These are phyloP conservation scores for Cerastis leucographa DNA, from an alignment of 2,888 invertebrate species.

Conservation along the genomic window DNA sequence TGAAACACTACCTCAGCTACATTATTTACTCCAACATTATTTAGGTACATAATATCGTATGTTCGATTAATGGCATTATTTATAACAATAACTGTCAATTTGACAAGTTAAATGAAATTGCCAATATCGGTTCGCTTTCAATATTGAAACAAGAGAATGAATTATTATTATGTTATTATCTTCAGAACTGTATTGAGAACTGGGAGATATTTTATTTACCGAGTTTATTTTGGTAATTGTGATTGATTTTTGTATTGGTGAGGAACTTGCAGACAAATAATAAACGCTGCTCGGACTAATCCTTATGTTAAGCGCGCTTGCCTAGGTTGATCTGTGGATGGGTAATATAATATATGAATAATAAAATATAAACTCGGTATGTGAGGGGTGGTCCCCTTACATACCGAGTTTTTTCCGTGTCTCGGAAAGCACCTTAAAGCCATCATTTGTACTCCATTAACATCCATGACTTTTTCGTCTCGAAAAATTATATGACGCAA, in stretches of 20 bases:
- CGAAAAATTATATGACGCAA: background rate
- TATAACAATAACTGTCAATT: constrained; percentile 45
- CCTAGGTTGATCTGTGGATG: no score
- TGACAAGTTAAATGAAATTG: constrained; percentile 36
- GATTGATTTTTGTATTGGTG: background rate
- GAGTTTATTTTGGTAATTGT: background rate
- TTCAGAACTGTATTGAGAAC: background rate
- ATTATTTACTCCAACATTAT: constrained; percentile 22
- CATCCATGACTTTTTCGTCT: background rate
- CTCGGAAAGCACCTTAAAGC: no score
- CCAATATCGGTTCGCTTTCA: constrained; percentile 29
- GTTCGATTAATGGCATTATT: constrained; percentile 37
- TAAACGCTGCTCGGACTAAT: no score
- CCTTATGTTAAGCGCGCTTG: no score
- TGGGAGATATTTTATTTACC: background rate
- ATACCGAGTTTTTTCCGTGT: no score
- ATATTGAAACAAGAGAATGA: constrained; percentile 27
- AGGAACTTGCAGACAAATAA: no score
- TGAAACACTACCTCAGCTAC: background rate
- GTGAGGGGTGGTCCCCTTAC: no score
- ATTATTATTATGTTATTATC: constrained; percentile 24
- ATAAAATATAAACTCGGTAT: no score
- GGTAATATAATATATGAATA: no score
- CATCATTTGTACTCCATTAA: no score
- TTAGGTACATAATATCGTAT: constrained; percentile 9